These are phyloP conservation scores for Rhagium mordax DNA, from an alignment of 2,888 invertebrate genomes.

Conservation along the genomic window DNA sequence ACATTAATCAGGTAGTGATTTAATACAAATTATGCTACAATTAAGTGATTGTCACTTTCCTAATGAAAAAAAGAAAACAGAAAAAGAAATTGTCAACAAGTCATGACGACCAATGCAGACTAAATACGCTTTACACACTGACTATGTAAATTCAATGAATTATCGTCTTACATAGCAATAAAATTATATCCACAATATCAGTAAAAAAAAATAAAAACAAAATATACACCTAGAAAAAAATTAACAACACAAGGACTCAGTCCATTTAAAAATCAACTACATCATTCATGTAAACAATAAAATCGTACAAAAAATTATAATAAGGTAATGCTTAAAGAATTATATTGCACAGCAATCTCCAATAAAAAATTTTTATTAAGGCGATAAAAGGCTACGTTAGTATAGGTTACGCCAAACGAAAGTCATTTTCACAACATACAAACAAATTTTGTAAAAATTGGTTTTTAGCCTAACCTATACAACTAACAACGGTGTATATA, in stretches of 20 bases:
- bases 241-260: slow-evolving; percentile 42
- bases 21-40: slow-evolving; percentile 56
- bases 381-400: slow-evolving; percentile 41
- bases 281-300: slow-evolving; percentile 7
- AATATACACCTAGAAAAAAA: slow-evolving; percentile 38
- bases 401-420: slow-evolving; percentile 27
- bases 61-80: slow-evolving; percentile 32
- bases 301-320: slow-evolving; percentile 31
- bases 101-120: slow-evolving; percentile 43
- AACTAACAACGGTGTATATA: slow-evolving; percentile 29
- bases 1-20: slow-evolving; percentile 56
- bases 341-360: slow-evolving; percentile 60
- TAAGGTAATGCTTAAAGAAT: slow-evolving; percentile 41
- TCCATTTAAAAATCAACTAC: slow-evolving; percentile 34
- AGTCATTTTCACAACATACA: neutral
- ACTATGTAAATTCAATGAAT: slow-evolving; percentile 44
- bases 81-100: slow-evolving; percentile 17
- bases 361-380: slow-evolving; percentile 40
- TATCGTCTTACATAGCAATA: slow-evolving; percentile 49
- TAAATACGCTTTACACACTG: neutral
- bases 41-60: slow-evolving; percentile 59
- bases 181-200: slow-evolving; percentile 41
- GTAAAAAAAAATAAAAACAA: slow-evolving; percentile 41
- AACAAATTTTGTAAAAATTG: slow-evolving; percentile 25
- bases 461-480: slow-evolving; percentile 22